Base-by-base conservation (phyloP, 2,797 vertebrate genomes). In the Huso huso region DNA sequence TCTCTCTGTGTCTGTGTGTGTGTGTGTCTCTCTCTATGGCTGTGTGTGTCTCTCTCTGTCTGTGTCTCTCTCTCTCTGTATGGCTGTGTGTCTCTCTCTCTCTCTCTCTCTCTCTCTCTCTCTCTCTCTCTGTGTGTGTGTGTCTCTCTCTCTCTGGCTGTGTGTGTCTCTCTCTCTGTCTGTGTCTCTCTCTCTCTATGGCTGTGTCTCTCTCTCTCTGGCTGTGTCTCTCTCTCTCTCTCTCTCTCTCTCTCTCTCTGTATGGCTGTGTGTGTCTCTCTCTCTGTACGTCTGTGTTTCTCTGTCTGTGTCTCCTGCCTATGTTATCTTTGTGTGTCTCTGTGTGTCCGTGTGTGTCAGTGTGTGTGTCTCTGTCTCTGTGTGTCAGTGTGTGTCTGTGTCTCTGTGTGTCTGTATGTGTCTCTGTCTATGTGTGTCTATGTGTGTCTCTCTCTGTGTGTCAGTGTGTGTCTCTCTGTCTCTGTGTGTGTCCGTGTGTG, bases 301-400 rank as follows among this genome's bases (percentile, higher is more conserved):
- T 37, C 23, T 37, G 23, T 37, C 23, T 37, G 23, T 37, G 23
- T 37, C 23, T 37, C 23, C 23, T 37, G 23, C 23, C 23, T 37
- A 2, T 37, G 23, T 37, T 37, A 37, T 37, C 23, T 37, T 37
- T 37, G 23, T 18, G 15, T 18, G 15, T 18, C 57, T 48, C 8
- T 69, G 10, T 65, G 55, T 60, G 64, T 63, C 48, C 48, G n/a
- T 70, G 59, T 63, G 66, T 60, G 50, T 70, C n/a, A 75, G 64
- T 68, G 78, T 66, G 71, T 65, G 73, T 63, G 71, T 1, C 66
- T 74, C n/a, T 37, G 75, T 76, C 60, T 59, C 64, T 48, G 61
- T 71, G 66, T 66, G 55, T 68, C 18, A 49, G 67, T 69, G 68
- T 64, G 61, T 51, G 48, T 69, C 66, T 64, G 58, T 61, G 68